A percentile compares a stretch with the other conserved stretches of the same genome.
phyloP scores from a whole-genome alignment of 30 jellyfish, hydroid and myxozoan species.

The Sanderia malayensis region DNA sequence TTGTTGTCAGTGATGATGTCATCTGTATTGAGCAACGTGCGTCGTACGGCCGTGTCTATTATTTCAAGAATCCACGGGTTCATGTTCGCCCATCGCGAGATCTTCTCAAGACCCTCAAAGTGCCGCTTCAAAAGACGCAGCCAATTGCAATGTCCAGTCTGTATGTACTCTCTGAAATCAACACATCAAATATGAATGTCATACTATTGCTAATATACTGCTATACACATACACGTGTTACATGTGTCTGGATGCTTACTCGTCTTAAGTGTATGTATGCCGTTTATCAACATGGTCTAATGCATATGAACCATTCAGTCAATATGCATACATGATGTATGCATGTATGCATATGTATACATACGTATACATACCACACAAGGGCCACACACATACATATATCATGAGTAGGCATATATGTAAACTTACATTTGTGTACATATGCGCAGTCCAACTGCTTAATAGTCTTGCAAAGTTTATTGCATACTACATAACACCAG shows the following conservation, averaged over 20 bases:
- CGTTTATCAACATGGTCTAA: background rate
- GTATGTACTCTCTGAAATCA: slow-evolving; percentile 42
- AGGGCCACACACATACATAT: too few relatives aligned
- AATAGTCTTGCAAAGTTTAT: too few relatives aligned
- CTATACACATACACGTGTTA: background rate
- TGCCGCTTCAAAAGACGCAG: slow-evolving; percentile 43
- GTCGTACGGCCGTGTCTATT: slow-evolving; percentile 35
- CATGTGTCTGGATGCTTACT: background rate
- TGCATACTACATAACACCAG: too few relatives aligned
- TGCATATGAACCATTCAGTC: background rate
- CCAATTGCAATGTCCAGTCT: slow-evolving; percentile 41
- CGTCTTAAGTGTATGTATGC: background rate
- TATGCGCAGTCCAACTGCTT: too few relatives aligned
- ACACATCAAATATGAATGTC: background rate
- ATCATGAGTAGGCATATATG: too few relatives aligned
- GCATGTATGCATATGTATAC: too few relatives aligned
- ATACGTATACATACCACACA: too few relatives aligned
- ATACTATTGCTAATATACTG: background rate
- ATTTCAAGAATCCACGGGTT: slow-evolving; percentile 51
- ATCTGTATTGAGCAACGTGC: slow-evolving; percentile 40
- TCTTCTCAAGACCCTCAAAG: slow-evolving; percentile 52
- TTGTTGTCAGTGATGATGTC: too few relatives aligned
- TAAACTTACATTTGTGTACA: too few relatives aligned
- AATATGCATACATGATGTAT: background rate
- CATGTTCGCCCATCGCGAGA: slow-evolving; percentile 46